Conservation (phyloP, 1,140 invertebrate genomes). For the Leucophenga varia region DNA sequence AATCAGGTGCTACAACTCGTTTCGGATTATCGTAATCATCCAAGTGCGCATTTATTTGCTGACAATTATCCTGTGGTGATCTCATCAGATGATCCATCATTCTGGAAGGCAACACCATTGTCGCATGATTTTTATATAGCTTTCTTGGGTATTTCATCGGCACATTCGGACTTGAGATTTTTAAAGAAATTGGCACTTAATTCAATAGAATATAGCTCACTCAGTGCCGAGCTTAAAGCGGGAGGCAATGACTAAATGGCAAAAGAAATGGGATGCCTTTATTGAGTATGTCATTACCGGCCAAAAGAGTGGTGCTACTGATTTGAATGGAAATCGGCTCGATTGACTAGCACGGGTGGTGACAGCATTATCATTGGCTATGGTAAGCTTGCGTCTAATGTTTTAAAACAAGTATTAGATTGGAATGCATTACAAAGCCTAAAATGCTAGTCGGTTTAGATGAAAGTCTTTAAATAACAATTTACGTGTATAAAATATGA, state of each 20-base stretch:
- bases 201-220: slow-evolving; percentile 65
- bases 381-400: too few species aligned
- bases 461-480: too few species aligned
- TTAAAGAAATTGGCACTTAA: slow-evolving; percentile 76
- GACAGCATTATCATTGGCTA: background rate
- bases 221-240: background rate
- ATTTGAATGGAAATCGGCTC: too few species aligned
- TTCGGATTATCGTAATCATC: slow-evolving; percentile 75
- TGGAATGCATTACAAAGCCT: too few species aligned
- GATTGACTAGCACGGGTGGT: slow-evolving; percentile 18
- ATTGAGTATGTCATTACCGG: slow-evolving; percentile 25
- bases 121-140: slow-evolving; percentile 79
- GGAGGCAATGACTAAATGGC: background rate
- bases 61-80: slow-evolving; percentile 60
- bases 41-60: slow-evolving; percentile 65
- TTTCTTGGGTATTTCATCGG: slow-evolving; percentile 72
- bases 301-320: background rate
- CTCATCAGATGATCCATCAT: slow-evolving; percentile 69
- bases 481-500: too few species aligned
- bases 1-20: slow-evolving; percentile 73
- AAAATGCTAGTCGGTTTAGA: too few species aligned
- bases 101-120: slow-evolving; percentile 70
- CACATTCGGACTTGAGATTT: slow-evolving; percentile 65
- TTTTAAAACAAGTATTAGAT: too few species aligned
- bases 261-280: background rate